These are phyloP conservation scores for Ailuropoda melanoleuca DNA, from an alignment of 2,113 vertebrate genomes.

Conservation along the genomic window DNA sequence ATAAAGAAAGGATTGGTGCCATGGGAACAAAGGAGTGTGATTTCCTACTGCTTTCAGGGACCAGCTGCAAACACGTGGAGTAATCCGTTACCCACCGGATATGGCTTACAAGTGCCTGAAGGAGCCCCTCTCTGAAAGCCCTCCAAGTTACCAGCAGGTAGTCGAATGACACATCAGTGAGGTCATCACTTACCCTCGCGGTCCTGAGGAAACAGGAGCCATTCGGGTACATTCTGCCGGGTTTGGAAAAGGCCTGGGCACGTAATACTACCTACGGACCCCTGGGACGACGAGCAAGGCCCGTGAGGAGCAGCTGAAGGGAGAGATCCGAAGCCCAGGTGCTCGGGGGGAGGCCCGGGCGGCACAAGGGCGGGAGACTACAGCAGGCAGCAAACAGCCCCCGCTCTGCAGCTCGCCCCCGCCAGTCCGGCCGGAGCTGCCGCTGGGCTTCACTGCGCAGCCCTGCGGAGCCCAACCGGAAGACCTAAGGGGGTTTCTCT, in stretches of 20 bases:
- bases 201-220: neutral
- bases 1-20: no score
- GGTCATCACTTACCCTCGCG: accelerated
- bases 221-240: neutral
- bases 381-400: accelerated
- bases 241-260: neutral
- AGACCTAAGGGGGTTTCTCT: accelerated
- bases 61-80: accelerated
- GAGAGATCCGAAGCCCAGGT: accelerated
- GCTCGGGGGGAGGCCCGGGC: accelerated
- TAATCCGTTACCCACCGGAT: accelerated
- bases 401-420: accelerated
- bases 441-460: accelerated
- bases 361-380: accelerated
- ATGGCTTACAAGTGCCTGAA: accelerated
- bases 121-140: no score
- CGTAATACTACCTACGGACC: accelerated
- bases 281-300: neutral
- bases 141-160: neutral
- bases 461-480: no score
- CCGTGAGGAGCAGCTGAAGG: neutral
- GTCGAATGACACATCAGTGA: accelerated
- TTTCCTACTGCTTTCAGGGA: neutral
- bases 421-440: neutral
- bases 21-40: accelerated